phyloP scores from a whole-genome alignment of 2,888 invertebrate genomes.

The Eupithecia vulgata region DNA sequence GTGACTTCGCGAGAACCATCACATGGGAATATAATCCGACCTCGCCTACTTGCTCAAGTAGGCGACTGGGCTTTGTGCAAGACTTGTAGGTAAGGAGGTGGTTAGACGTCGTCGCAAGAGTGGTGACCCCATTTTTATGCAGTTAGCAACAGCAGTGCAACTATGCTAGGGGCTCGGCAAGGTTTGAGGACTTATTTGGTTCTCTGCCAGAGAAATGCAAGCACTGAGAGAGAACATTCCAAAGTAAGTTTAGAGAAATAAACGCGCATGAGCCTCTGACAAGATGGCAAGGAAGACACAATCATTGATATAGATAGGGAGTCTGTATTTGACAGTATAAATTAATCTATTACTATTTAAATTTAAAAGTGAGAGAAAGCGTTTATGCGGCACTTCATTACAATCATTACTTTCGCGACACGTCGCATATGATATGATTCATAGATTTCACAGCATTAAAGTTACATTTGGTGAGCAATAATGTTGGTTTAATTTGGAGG shows the following conservation, averaged over 20 bases:
- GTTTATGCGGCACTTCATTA: neutral
- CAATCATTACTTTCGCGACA: conserved; percentile 1
- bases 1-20: conserved; percentile 58
- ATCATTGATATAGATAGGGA: neutral
- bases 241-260: neutral
- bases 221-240: neutral
- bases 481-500: neutral
- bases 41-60: conserved; percentile 35
- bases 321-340: neutral
- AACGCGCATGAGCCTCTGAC: neutral
- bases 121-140: neutral
- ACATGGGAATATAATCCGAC: conserved; percentile 59
- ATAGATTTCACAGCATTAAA: conserved; percentile 4
- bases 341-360: neutral
- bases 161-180: neutral
- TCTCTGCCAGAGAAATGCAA: neutral
- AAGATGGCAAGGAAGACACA: neutral
- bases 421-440: neutral
- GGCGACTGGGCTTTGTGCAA: conserved; percentile 29
- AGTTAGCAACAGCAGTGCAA: neutral
- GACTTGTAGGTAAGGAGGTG: neutral
- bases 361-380: conserved; percentile 1
- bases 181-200: neutral
- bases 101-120: conserved; percentile 2
- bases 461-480: neutral